phyloP scores from a whole-genome alignment of 2,888 invertebrate genomes.

The Platycheirus albimanus region DNA sequence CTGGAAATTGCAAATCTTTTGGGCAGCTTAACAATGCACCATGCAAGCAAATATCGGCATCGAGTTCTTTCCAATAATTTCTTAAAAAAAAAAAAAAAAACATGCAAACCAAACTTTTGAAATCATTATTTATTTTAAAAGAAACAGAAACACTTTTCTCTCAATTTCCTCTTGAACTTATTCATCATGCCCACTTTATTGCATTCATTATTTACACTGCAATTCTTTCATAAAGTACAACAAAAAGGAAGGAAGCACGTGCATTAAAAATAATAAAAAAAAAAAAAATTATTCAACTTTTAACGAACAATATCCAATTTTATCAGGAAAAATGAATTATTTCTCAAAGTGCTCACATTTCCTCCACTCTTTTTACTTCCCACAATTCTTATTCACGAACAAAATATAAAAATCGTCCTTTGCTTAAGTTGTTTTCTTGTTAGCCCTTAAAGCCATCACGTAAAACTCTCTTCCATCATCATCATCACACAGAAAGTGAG shows the following conservation, averaged over 20 bases:
- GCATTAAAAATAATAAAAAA: no score
- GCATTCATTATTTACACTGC: background rate
- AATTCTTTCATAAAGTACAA: constrained; percentile 2
- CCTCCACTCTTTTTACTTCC: background rate
- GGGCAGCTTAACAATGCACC: no score
- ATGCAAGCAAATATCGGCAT: no score
- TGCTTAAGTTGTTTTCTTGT: constrained; percentile 38
- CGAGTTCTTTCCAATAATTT: no score
- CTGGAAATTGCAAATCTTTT: no score
- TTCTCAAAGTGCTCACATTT: constrained; percentile 41
- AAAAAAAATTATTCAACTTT: constrained; percentile 56
- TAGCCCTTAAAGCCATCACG: constrained; percentile 53
- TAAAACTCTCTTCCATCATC: constrained; percentile 44
- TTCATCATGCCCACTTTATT: background rate
- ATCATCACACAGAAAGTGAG: constrained; percentile 34
- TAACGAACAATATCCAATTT: constrained; percentile 48
- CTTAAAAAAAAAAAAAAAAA: no score
- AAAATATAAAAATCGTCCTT: background rate
- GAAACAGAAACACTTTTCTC: background rate
- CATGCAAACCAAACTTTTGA: no score
- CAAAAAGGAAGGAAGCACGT: constrained; percentile 25
- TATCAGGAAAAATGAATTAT: constrained; percentile 53
- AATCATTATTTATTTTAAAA: no score
- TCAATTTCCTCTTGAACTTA: constrained; percentile 4
- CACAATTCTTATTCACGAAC: constrained; percentile 6